Conservation (phyloP, 2,797 vertebrate genomes). For the Kryptolebias ocellatus region DNA sequence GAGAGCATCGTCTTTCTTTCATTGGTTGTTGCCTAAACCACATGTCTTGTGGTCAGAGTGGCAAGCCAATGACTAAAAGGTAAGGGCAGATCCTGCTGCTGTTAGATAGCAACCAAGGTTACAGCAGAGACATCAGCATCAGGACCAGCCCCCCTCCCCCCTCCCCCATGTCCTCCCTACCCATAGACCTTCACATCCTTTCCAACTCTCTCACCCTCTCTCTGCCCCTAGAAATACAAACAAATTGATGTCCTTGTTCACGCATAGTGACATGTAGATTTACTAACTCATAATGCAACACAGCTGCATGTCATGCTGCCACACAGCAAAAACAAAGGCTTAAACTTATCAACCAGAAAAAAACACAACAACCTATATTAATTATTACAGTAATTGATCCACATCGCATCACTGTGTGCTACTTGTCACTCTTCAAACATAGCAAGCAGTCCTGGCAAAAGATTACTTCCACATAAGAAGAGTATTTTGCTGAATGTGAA, state of each 20-base stretch:
- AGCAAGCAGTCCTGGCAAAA: not conserved
- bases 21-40: slow-evolving; percentile 78
- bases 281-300: slow-evolving; percentile 9
- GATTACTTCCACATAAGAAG: not conserved
- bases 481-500: slow-evolving; percentile 1
- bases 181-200: slow-evolving; percentile 52
- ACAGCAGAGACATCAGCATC: slow-evolving; percentile 84
- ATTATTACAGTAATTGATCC: slow-evolving; percentile 6
- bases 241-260: slow-evolving; percentile 22
- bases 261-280: not conserved
- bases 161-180: slow-evolving; percentile 52
- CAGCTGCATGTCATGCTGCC: not conserved
- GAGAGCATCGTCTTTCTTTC: slow-evolving; percentile 62
- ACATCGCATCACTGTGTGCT: not conserved
- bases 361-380: not conserved
- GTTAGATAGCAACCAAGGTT: slow-evolving; percentile 88
- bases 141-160: slow-evolving; percentile 65
- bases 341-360: slow-evolving; percentile 2
- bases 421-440: not conserved
- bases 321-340: not conserved
- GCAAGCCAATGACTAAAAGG: slow-evolving; percentile 79
- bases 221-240: slow-evolving; percentile 49
- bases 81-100: slow-evolving; percentile 83
- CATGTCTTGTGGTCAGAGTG: slow-evolving; percentile 80
- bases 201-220: slow-evolving; percentile 13